Evolutionary conservation across 2,797 vertebrate genomes (phyloP).

Genomic region (Staurois parvus): DNA sequence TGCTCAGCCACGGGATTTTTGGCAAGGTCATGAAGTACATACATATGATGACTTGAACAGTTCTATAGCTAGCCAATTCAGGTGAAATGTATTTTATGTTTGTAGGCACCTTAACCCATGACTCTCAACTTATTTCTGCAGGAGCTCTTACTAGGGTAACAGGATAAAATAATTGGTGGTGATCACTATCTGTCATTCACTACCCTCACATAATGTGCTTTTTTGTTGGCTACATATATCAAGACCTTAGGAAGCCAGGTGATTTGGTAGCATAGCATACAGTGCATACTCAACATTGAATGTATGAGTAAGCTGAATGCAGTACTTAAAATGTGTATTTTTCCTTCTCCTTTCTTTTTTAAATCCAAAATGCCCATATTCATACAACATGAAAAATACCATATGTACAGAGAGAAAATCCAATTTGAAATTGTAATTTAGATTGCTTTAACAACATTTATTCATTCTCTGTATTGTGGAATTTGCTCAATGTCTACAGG

Average conservation of each 20-base stretch:
- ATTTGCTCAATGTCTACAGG: slow-evolving; percentile 55
- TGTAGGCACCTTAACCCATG: too few relatives aligned
- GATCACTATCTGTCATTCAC: not conserved
- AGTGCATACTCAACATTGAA: not conserved
- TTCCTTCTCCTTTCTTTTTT: not conserved
- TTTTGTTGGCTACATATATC: not conserved
- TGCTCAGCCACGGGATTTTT: too few relatives aligned
- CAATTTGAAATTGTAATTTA: slow-evolving; percentile 54
- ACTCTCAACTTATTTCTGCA: not conserved
- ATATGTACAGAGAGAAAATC: slow-evolving; percentile 31
- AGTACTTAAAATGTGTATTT: not conserved
- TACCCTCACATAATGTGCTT: not conserved
- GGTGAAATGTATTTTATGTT: too few relatives aligned
- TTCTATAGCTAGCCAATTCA: too few relatives aligned
- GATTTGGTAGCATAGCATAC: not conserved
- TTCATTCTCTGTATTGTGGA: slow-evolving; percentile 50
- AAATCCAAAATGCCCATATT: slow-evolving; percentile 4
- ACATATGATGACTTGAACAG: too few relatives aligned
- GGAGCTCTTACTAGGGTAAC: not conserved
- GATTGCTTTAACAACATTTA: slow-evolving; percentile 47
- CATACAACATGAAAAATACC: slow-evolving; percentile 18
- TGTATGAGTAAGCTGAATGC: not conserved
- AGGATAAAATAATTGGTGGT: not conserved
- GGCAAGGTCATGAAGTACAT: too few relatives aligned
- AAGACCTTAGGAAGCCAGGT: not conserved